A percentile compares a stretch with the other conserved stretches of the same genome.
Conservation (phyloP, 2,888 invertebrate species). For the Drosophila kambysellisi region DNA sequence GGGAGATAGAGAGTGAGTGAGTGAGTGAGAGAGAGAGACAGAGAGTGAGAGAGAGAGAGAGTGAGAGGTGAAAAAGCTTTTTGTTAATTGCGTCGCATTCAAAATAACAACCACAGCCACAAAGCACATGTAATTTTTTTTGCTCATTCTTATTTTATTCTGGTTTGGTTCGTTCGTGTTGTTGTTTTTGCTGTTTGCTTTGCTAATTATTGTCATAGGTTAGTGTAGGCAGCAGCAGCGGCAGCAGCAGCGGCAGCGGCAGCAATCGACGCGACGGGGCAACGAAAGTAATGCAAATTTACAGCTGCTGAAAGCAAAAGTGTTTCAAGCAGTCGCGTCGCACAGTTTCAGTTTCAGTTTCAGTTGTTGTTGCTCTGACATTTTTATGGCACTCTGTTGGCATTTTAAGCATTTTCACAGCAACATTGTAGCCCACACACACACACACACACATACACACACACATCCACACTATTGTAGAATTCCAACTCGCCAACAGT, state of each 20-base stretch:
- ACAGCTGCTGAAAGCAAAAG: constrained; percentile 77
- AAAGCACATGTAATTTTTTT: constrained; percentile 24
- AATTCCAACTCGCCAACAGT: constrained; percentile 34
- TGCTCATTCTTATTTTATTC: constrained; percentile 38
- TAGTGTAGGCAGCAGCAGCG: constrained; percentile 72
- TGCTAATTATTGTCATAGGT: constrained; percentile 83
- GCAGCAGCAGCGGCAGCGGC: constrained; percentile 30
- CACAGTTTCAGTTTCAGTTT: constrained; percentile 23
- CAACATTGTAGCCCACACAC: constrained; percentile 63
- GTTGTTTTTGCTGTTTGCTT: constrained; percentile 47
- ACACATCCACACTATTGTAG: constrained; percentile 26
- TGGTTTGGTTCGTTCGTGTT: constrained; percentile 21
- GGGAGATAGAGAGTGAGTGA: background rate
- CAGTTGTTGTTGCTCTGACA: constrained; percentile 41
- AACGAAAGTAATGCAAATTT: constrained; percentile 64
- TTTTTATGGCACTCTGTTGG: constrained; percentile 61
- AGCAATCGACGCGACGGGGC: constrained; percentile 20
- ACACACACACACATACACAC: constrained; percentile 36
- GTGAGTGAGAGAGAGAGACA: background rate
- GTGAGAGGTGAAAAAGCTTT: constrained; percentile 30
- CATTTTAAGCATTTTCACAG: constrained; percentile 67
- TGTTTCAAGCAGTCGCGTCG: constrained; percentile 42
- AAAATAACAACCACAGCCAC: constrained; percentile 23
- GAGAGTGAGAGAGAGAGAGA: background rate
- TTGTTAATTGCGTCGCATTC: constrained; percentile 58